A percentile compares a stretch with the other conserved stretches of the same genome.
These are phyloP conservation scores for Clarias platycephalus DNA, from an alignment of 2,797 vertebrate species.

Conservation along the genomic window DNA sequence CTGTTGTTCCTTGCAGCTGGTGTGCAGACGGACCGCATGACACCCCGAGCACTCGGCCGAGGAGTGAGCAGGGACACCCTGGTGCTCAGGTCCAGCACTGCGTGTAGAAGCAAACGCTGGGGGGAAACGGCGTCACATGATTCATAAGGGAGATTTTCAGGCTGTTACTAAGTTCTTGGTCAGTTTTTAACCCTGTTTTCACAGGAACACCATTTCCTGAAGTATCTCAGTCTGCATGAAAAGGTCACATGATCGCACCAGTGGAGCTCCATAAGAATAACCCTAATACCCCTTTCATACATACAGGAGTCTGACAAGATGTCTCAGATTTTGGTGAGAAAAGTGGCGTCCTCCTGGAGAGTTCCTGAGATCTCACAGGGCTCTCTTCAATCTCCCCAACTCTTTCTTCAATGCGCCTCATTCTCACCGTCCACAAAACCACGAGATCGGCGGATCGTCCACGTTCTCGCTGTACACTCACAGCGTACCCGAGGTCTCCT, in stretches of 20 bases:
- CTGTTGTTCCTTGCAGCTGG: conserved; percentile 80
- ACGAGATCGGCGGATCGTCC: no score
- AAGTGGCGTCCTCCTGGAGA: no score
- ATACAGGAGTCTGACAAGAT: no score
- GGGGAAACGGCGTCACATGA: background rate
- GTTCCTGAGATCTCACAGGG: no score
- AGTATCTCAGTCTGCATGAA: background rate
- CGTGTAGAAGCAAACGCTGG: background rate
- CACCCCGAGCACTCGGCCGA: conserved; percentile 67
- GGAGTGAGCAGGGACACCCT: conserved; percentile 38
- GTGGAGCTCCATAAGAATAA: background rate
- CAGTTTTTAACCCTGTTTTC: background rate
- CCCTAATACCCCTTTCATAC: no score
- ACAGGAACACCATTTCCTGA: background rate
- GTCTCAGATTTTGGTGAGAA: no score
- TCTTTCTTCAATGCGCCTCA: no score
- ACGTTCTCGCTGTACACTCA: no score
- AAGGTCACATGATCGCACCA: background rate
- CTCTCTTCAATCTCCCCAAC: no score
- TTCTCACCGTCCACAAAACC: no score
- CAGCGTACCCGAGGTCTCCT: no score
- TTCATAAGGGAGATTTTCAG: background rate
- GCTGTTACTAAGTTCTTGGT: background rate
- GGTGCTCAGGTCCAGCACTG: conserved; percentile 22
- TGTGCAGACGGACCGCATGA: conserved; percentile 74